Conservation (phyloP, 2,113 vertebrate genomes). For the Pseudopipra pipra region DNA sequence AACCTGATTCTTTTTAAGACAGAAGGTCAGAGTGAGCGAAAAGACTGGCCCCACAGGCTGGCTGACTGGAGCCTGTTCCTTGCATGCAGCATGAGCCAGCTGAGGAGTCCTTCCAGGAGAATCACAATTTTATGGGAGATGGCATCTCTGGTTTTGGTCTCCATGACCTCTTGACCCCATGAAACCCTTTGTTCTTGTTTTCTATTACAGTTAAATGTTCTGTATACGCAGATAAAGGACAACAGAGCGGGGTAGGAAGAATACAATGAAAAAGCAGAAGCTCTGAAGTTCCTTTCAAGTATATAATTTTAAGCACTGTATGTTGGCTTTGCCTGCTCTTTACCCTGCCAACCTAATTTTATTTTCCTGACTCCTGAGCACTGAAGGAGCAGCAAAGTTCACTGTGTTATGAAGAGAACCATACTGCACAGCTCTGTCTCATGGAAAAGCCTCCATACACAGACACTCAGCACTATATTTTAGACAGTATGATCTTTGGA, state of each 20-base stretch:
- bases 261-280: not conserved
- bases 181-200: not conserved
- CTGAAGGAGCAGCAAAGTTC: not conserved
- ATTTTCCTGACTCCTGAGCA: not conserved
- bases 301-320: not conserved
- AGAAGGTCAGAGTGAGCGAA: not conserved
- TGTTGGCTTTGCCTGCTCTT: not conserved
- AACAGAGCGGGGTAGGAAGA: not conserved
- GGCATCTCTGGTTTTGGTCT: not conserved
- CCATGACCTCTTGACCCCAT: not conserved
- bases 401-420: not conserved
- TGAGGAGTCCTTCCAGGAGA: not conserved
- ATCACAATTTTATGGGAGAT: not conserved
- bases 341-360: not conserved
- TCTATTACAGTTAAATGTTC: not conserved
- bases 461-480: not conserved
- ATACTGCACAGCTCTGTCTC: not conserved
- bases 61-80: not conserved
- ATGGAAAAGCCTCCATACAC: not conserved
- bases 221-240: not conserved
- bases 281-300: not conserved
- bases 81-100: not conserved
- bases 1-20: not conserved
- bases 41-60: not conserved
- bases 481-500: not conserved